Evolutionary conservation across 2,888 invertebrate genomes (phyloP), one percentile per base, ranked within the genome.

Genomic region (Fragum sueziense): DNA sequence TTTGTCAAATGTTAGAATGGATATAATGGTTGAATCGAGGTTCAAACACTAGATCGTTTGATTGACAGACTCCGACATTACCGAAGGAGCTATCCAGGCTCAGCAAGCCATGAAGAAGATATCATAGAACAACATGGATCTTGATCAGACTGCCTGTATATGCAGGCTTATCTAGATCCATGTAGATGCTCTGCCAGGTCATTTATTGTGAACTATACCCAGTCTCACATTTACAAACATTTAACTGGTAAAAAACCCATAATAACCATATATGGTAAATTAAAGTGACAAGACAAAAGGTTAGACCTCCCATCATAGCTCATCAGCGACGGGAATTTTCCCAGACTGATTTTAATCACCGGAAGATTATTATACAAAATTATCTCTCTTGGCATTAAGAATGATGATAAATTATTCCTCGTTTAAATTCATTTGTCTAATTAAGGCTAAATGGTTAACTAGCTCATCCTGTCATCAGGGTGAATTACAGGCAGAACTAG

Each of bases 291-390:
- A 65, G 65, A 65, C 65, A 65, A 65, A 65, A 65, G 65, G 65
- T 65, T 65, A 65, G 65, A 34, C 22, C 33, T 25, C 33, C 34
- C 65, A 65, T 65, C 65, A 65, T 37, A 37, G 34, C 34, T 34
- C 33, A 34, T 34, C 33, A 33, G n/a, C 37, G 20, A 27, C 25
- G 65, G 65, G 69, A 51, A 74, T 69, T 72, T 83, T 78, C 80
- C 77, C 80, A 82, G 80, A 77, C 80, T 65, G 68, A 73, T 75
- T 74, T 80, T 83, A 83, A 83, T 83, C 71, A 76, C 83, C 83
- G 83, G 83, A 83, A 83, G 78, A 47, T 75, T 69, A 74, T 80
- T 80, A 75, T 67, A 65, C 51, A 54, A 75, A 80, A 83, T 83
- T 83, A 80, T 83, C 80, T 80, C 79, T 73, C 72, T 67, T 80